A percentile compares a stretch with the other conserved stretches of the same genome.
These are phyloP conservation scores for Battus philenor DNA, from an alignment of 1,140 invertebrate species.

Conservation along the genomic window DNA sequence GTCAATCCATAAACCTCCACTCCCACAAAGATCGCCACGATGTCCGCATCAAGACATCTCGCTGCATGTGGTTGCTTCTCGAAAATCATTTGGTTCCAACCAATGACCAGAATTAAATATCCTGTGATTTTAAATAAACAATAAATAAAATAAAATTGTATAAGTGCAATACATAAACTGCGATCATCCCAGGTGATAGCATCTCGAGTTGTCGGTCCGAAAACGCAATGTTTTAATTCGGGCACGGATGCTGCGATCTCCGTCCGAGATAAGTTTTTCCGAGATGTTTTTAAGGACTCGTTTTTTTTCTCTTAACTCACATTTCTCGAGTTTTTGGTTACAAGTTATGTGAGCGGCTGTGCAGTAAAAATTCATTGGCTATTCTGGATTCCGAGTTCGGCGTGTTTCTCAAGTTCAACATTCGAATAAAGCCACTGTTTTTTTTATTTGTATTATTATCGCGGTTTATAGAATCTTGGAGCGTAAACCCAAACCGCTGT, in stretches of 20 bases:
- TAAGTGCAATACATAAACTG: no score
- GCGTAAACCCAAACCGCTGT: no score
- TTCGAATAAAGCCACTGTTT: conserved; percentile 34
- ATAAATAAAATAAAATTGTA: no score
- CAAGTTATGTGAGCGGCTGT: conserved; percentile 30
- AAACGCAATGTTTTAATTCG: conserved; percentile 66
- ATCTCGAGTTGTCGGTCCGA: conserved; percentile 35
- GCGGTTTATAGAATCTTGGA: conserved; percentile 17
- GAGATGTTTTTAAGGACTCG: conserved; percentile 20
- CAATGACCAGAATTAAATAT: no score
- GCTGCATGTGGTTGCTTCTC: no score
- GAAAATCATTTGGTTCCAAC: no score
- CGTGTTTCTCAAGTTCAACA: conserved; percentile 28
- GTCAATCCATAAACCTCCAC: no score
- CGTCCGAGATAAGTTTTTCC: conserved; percentile 31
- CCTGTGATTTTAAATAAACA: no score
- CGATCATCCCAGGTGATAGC: conserved; percentile 30
- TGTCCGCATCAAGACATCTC: no score
- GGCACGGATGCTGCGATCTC: conserved; percentile 35
- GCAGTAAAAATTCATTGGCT: conserved; percentile 43
- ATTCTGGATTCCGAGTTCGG: conserved; percentile 32
- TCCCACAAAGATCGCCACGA: no score
- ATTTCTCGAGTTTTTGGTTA: conserved; percentile 23
- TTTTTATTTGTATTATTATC: conserved; percentile 24
- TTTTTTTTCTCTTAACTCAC: conserved; percentile 28